These are phyloP conservation scores for Ricordea florida DNA, from an alignment of 92 coral and sea anemone species.

Conservation along the genomic window DNA sequence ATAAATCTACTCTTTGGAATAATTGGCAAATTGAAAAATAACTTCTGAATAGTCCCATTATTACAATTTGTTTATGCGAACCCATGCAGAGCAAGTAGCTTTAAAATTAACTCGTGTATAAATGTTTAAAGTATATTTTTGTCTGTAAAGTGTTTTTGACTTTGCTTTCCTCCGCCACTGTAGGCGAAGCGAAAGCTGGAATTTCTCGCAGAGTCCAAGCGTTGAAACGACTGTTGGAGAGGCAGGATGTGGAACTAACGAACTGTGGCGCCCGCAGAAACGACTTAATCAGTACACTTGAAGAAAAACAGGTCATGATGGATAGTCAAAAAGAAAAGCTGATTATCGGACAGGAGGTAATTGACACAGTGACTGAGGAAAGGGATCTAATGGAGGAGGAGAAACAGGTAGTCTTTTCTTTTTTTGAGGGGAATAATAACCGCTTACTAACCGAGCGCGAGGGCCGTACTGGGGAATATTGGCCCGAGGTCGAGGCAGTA, in stretches of 20 bases:
- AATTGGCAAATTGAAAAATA: no score
- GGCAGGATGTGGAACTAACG: constrained; percentile 60
- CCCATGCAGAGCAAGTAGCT: no score
- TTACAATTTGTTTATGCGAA: no score
- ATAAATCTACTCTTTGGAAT: no score
- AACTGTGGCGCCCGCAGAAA: constrained; percentile 42
- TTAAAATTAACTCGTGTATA: no score
- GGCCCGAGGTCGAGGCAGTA: no score
- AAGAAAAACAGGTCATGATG: constrained; percentile 49
- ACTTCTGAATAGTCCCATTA: no score
- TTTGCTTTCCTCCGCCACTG: neutral
- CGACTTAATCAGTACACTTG: constrained; percentile 37
- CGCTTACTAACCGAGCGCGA: no score
- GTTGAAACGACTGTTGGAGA: constrained; percentile 45
- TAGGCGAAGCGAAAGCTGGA: neutral
- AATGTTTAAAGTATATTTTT: no score
- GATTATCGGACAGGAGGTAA: constrained; percentile 57
- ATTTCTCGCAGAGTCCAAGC: constrained; percentile 32
- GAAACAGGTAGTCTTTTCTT: constrained; percentile 15
- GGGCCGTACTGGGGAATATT: no score
- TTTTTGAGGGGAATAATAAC: no score
- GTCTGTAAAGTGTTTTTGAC: neutral
- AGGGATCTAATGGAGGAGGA: constrained; percentile 33
- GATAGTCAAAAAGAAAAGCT: constrained; percentile 72
- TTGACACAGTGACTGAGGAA: constrained; percentile 45